Conservation (phyloP, 2,797 vertebrate genomes). For the Spatula versicolor region DNA sequence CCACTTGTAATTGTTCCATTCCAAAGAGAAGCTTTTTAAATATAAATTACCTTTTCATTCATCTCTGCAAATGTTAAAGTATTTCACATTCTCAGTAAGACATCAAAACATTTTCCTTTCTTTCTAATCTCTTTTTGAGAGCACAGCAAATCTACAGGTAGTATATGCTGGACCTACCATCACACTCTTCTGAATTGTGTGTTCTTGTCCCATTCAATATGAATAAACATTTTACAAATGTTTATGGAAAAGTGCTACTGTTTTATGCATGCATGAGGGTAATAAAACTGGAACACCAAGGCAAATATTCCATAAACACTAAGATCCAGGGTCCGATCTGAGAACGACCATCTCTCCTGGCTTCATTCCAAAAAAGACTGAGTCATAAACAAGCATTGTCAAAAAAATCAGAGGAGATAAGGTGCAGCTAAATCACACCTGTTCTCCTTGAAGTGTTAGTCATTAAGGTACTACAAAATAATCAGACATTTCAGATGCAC, state of each 20-base stretch:
- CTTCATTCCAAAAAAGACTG: neutral
- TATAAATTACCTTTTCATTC: neutral
- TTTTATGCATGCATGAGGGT: neutral
- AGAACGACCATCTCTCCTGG: neutral
- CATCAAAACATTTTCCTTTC: neutral
- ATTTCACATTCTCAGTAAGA: neutral
- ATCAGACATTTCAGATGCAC: neutral
- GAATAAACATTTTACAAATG: neutral
- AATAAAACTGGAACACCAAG: neutral
- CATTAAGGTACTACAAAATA: neutral
- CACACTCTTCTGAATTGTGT: neutral
- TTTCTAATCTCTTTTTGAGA: neutral
- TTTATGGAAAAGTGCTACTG: neutral
- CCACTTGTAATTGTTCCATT: neutral
- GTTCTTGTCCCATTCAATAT: neutral
- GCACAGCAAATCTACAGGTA: neutral
- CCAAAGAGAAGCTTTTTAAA: neutral
- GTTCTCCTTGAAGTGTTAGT: neutral
- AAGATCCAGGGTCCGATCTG: neutral
- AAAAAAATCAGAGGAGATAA: neutral
- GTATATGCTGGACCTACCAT: neutral
- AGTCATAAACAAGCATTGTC: neutral
- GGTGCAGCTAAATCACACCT: neutral
- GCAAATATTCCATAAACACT: neutral
- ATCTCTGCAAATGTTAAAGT: too few species aligned